phyloP scores from a whole-genome alignment of 2,113 vertebrate species.

The Brienomyrus longianalis region DNA sequence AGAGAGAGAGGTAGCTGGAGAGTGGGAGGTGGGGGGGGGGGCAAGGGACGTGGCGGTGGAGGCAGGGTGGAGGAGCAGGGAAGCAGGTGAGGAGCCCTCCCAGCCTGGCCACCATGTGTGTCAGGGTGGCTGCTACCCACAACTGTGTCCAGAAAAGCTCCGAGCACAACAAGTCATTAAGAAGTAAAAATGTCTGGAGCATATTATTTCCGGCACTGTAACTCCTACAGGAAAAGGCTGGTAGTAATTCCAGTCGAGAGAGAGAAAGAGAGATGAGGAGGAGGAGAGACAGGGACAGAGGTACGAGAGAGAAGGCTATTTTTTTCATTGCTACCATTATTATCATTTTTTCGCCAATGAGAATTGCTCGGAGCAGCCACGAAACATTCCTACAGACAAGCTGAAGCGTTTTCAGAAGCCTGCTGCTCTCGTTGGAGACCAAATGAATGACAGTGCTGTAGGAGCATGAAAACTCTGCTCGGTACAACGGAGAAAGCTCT shows the following conservation, averaged over 20 bases:
- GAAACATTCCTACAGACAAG: background rate
- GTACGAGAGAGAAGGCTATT: background rate
- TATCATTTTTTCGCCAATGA: background rate
- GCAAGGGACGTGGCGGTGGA: slow-evolving; percentile 20
- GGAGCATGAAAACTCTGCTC: background rate
- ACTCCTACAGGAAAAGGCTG: slow-evolving; percentile 59
- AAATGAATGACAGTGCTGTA: background rate
- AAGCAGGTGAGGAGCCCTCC: slow-evolving; percentile 8
- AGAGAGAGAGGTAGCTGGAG: background rate
- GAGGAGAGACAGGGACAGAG: slow-evolving; percentile 5
- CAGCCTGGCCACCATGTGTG: slow-evolving; percentile 47
- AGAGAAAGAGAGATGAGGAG: slow-evolving; percentile 15
- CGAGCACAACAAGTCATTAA: slow-evolving; percentile 68
- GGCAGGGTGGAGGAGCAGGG: background rate
- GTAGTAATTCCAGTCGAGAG: slow-evolving; percentile 46
- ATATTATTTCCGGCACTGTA: slow-evolving; percentile 65
- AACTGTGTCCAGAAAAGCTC: slow-evolving; percentile 66
- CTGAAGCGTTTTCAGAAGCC: background rate
- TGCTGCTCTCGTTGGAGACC: background rate
- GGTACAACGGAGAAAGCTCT: background rate
- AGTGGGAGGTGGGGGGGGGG: background rate
- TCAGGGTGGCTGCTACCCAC: slow-evolving; percentile 58
- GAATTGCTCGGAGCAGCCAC: background rate
- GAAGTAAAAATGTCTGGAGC: slow-evolving; percentile 67
- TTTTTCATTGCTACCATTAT: background rate